Percentiles rank a stretch among this genome's conserved stretches.
Conservation (phyloP, 2,888 invertebrate genomes). For the Drosophila emarginata region DNA sequence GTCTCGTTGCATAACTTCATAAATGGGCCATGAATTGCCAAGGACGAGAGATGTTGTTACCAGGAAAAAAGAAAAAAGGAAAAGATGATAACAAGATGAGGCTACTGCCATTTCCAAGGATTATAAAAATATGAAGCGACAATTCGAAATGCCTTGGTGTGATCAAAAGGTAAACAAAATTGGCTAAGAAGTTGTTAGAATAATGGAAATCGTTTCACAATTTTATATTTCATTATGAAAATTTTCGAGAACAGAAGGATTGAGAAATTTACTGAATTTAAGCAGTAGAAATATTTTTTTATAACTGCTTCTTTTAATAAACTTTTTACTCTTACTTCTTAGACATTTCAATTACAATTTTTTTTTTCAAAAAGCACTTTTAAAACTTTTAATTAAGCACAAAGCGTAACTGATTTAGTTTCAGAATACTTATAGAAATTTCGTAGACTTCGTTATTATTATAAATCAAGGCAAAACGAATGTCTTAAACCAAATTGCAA, state of each 20-base stretch:
- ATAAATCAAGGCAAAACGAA: neutral
- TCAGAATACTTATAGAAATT: neutral
- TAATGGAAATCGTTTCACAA: neutral
- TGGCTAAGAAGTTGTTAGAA: neutral
- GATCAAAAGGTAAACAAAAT: slow-evolving; percentile 3
- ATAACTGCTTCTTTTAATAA: no score
- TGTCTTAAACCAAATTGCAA: neutral
- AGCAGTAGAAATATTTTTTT: no score
- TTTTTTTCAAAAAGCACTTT: no score
- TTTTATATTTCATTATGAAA: no score
- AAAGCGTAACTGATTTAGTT: neutral
- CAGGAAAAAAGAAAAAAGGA: neutral
- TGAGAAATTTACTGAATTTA: neutral
- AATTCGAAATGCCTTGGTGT: neutral
- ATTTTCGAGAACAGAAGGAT: neutral
- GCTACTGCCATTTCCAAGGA: slow-evolving; percentile 1
- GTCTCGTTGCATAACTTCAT: slow-evolving; percentile 23
- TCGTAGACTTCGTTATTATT: neutral
- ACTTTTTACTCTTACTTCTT: no score
- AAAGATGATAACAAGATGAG: slow-evolving; percentile 7
- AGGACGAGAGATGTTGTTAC: neutral
- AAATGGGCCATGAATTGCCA: slow-evolving; percentile 24
- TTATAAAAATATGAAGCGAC: slow-evolving; percentile 5
- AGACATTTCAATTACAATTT: no score
- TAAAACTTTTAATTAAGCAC: neutral